Base-by-base conservation (phyloP, 2,888 invertebrate species). In the Mythimna albipuncta region DNA sequence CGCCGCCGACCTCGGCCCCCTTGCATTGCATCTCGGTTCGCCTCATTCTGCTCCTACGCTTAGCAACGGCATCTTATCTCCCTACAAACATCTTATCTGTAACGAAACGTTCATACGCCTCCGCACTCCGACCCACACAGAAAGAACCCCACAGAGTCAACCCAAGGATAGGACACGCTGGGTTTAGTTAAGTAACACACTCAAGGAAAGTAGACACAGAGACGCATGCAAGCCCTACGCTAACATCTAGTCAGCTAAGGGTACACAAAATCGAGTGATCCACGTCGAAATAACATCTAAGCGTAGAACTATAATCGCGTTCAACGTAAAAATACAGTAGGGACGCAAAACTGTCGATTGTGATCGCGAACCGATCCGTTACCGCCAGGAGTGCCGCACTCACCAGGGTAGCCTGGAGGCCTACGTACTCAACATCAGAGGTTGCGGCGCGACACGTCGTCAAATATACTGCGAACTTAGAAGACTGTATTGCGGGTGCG, bases 141-240 rank as follows among this genome's bases (percentile, higher is more conserved):
- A 90, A 88, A 88, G 85, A 84, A 88, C 87, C 87, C 89, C 85
- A 85, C 87, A 84, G 89, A 90, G 87, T 88, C 83, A 84, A 88
- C 87, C 86, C 88, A 84, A 88, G 91, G 84, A 85, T 74, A 91
- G 92, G 90, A 92, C 86, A 91, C 89, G 89, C 91, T 89, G 88
- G 91, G 92, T 90, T 89, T 86, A 89, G 88, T 88, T 87, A 73
- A 82, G 85, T 86, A 88, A 86, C 84, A 94, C 94, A 94, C 93
- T 92, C 89, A 91, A 91, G 90, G 91, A 93, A 89, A 89, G 83
- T 86, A 88, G 87, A 90, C 93, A 94, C 90, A 94, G 89, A 93
- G 85, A 93, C 93, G 93, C 95, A 95, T 95, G 96, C 95, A 94
- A 93, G 92, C 92, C 94, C 93, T 94, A 91, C 91, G 88, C 94